phyloP scores from a whole-genome alignment of 1,140 invertebrate genomes.

The Cecropterus lyciades region DNA sequence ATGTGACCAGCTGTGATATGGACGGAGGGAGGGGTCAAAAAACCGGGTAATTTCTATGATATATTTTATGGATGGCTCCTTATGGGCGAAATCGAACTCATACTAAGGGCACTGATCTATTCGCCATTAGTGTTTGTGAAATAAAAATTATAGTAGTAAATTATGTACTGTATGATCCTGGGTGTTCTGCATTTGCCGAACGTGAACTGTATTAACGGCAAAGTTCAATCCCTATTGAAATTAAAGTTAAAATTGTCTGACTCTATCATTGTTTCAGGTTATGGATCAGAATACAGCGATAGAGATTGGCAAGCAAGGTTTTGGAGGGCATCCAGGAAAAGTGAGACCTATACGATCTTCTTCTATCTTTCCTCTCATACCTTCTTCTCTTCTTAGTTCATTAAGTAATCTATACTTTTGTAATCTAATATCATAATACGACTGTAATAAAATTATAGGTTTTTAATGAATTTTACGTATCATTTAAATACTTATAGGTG shows the following conservation, averaged over 20 bases:
- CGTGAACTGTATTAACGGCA: not conserved
- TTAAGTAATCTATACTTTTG: slow-evolving; percentile 27
- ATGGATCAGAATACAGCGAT: slow-evolving; percentile 90
- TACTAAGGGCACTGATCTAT: not conserved
- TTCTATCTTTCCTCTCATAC: slow-evolving; percentile 25
- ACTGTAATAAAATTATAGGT: slow-evolving; percentile 8
- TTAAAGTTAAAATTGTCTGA: slow-evolving; percentile 1
- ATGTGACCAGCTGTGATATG: no score
- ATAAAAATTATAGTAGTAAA: not conserved
- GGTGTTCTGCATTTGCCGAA: slow-evolving; percentile 28
- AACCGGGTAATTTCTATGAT: no score
- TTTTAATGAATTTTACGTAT: slow-evolving; percentile 10
- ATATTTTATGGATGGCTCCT: no score
- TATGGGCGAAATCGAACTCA: no score
- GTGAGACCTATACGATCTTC: slow-evolving; percentile 51
- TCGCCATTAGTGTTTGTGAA: slow-evolving; percentile 18
- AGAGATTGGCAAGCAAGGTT: slow-evolving; percentile 85
- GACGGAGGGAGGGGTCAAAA: no score
- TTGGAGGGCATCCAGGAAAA: slow-evolving; percentile 83
- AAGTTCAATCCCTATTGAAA: not conserved
- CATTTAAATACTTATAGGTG: slow-evolving; percentile 52
- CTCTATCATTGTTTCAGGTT: slow-evolving; percentile 81
- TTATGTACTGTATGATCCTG: slow-evolving; percentile 2
- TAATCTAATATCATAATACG: not conserved
- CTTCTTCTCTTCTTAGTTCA: slow-evolving; percentile 30